Base-by-base conservation (phyloP, 2,113 vertebrate species). In the Peromyscus polionotus region DNA sequence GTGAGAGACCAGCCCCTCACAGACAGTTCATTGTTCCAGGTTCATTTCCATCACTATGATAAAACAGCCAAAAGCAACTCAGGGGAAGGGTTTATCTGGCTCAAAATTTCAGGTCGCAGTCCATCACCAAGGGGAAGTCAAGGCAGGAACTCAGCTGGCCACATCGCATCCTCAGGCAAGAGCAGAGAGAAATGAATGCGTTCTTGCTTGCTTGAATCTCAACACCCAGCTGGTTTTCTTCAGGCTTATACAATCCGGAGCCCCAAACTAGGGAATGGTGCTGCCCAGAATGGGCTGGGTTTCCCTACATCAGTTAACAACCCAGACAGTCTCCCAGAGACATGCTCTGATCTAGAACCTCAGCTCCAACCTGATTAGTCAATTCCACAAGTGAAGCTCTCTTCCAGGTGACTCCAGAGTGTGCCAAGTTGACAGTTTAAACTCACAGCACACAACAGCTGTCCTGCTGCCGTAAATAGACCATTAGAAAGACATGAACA, bases 401-500 rank as follows among this genome's bases (percentile, higher is more conserved):
- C 76, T 80, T 20, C 77, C 77, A 16, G 51, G 77, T 54, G 77
- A 80, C 17, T 75, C 72, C 54, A 54, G 80, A 39, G 24, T 4
- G 24, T 65, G 36, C n/a, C 57, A 16, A 7, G 80, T 39, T 14
- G 48, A 36, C 77, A 80, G 45, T 79, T 79, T 39, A 39, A 61
- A 26, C 54, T 75, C 26, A 75, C 4, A 83, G 80, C 36, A 65
- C 59, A 63, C 14, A 45, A 17, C 12, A 42, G n/a, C 63, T n/a
- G 19, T 54, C 48, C 28, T 22, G 7, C 31, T 22, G 26, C 31
- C 14, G 51, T 6, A 9, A 77, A 19, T 6, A 45, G 19, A 33
- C 70, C 28, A 0, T 39, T 4, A 63, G 12, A 9, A 12, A 10
- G 63, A 7, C 6, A 0, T 28, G 20, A 63, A 16, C 20, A 5